Evolutionary conservation across 1,140 invertebrate genomes (phyloP), one percentile per base, ranked within the genome.

Genomic region (Leptopilina boulardi): DNA sequence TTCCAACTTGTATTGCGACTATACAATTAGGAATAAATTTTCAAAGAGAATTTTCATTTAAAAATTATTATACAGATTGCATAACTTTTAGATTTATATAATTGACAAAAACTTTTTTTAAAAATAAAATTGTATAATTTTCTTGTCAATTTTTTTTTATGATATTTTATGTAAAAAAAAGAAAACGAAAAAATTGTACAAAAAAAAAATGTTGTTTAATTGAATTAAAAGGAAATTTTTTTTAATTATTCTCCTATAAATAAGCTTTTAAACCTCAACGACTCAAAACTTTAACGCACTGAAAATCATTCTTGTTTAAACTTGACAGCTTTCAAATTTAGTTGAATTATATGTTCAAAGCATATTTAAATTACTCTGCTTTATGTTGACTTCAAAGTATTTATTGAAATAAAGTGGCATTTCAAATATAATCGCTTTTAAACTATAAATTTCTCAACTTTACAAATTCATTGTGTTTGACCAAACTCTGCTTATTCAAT

Each of bases 1-100:
- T 80, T 79, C 59, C 26, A 30, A 66, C 11, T 66, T 26, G 56
- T 2, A 66, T n/a, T 26, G 2, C 26, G 26, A 66, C 59, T 66
- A 15, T 30, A 66, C 26, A 30, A 30, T 4, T 30, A 15, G 15
- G 26, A 66, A 66, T 66, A 66, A 66, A 30, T 30, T 30, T 66
- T 9, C 23, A 26, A 66, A 34, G 23, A 2, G 18, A 30, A 66
- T 66, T 26, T 5, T 30, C 23, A n/a, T 34, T 34, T 15, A 34
- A 5, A 34, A 30, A 30, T 13, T 30, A 66, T n/a, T 30, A n/a
- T n/a, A n/a, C 47, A 26, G 10, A 10, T 59, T 26, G 23, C 8
- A 26, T 21, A 26, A 59, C 13, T 26, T 59, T 26, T 21, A 26
- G 10, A 15, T 66, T 66, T 26, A n/a, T 10, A 59, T 26, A 8